A percentile compares a stretch with the other conserved stretches of the same genome.
Evolutionary conservation across 2,888 invertebrate species (phyloP).

Genomic region (Eubasilissa splendida): DNA sequence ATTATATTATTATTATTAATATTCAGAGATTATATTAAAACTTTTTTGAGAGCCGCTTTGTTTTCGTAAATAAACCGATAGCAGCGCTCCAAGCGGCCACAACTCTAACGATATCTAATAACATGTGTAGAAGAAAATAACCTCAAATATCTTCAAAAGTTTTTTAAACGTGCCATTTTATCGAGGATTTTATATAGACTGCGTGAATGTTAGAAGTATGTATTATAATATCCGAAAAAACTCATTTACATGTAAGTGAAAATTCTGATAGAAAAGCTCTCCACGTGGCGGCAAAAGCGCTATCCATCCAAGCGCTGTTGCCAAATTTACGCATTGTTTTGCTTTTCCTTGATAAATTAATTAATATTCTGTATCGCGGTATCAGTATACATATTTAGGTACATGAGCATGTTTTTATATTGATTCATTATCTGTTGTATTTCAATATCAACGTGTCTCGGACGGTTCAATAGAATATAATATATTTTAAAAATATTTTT

Average conservation of each 20-base stretch:
- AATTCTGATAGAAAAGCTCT: background rate
- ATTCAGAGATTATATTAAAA: background rate
- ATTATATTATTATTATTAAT: too few species aligned
- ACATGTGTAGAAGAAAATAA: conserved; percentile 18
- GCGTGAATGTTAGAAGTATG: background rate
- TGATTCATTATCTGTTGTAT: too few species aligned
- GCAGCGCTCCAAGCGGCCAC: conserved; percentile 37
- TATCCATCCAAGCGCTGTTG: conserved; percentile 8
- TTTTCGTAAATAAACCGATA: conserved; percentile 36
- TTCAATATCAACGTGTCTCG: too few species aligned
- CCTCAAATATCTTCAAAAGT: conserved; percentile 13
- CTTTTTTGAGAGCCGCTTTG: conserved; percentile 25
- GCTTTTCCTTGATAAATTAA: background rate
- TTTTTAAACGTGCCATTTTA: background rate
- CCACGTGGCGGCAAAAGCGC: conserved; percentile 28
- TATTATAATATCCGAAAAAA: background rate
- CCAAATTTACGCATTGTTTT: conserved; percentile 2
- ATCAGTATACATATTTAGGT: too few species aligned
- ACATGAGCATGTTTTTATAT: too few species aligned
- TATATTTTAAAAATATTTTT: too few species aligned
- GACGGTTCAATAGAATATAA: too few species aligned
- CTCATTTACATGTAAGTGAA: background rate
- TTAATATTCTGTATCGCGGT: background rate
- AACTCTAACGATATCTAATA: background rate
- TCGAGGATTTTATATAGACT: background rate